Evolutionary conservation across 2,888 invertebrate genomes (phyloP).

Genomic region (Emesis furor): DNA sequence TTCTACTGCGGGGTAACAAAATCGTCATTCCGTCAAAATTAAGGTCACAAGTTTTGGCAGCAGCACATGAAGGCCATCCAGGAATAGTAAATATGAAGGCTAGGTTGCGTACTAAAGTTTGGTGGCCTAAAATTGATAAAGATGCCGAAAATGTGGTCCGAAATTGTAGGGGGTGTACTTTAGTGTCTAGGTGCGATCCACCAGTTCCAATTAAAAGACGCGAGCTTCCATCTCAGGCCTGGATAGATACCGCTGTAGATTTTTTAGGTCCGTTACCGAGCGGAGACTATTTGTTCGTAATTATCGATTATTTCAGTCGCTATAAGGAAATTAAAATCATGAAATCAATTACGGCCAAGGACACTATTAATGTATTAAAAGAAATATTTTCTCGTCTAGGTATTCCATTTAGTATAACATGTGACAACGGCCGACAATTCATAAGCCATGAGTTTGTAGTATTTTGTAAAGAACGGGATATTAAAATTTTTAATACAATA

Average conservation of each 20-base stretch:
- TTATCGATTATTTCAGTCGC: constrained; percentile 72
- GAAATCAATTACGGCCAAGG: constrained; percentile 6
- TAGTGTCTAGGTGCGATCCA: constrained; percentile 58
- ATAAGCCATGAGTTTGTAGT: constrained; percentile 66
- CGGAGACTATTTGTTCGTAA: constrained; percentile 64
- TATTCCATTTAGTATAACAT: constrained; percentile 42
- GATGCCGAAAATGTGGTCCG: constrained; percentile 67
- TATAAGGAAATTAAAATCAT: constrained; percentile 71
- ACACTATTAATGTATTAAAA: neutral
- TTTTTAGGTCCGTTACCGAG: constrained; percentile 70
- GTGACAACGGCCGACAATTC: constrained; percentile 73
- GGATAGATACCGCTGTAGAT: constrained; percentile 73
- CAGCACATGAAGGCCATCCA: constrained; percentile 78
- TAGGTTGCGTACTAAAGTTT: constrained; percentile 78
- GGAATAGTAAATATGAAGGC: constrained; percentile 79
- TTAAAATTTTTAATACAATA: constrained; percentile 59
- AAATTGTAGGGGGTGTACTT: constrained; percentile 63
- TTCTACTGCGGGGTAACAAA: constrained; percentile 65
- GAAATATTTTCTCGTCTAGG: constrained; percentile 24
- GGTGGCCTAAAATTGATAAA: constrained; percentile 79
- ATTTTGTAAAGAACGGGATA: constrained; percentile 57
- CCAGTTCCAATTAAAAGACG: constrained; percentile 65
- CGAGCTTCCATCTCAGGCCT: constrained; percentile 63
- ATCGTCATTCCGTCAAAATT: constrained; percentile 65
- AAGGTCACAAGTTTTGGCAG: constrained; percentile 50